Base-by-base conservation (phyloP, 2,888 invertebrate genomes). In the Nasonovia ribisnigri region DNA sequence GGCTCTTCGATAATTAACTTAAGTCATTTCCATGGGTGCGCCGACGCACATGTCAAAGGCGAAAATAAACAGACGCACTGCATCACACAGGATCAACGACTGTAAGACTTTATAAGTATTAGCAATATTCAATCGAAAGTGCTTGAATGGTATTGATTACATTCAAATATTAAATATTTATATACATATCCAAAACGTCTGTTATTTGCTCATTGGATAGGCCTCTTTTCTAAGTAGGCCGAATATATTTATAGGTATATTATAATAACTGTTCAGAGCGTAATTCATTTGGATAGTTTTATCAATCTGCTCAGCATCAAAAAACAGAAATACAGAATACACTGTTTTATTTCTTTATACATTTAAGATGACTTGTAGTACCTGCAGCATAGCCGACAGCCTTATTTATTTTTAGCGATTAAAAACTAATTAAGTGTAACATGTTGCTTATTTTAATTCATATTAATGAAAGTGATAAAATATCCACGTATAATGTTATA, bases 51-150 rank as follows among this genome's bases (percentile, higher is more conserved):
- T 57, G 91, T 92, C 86, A 92, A 92, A 92, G 86, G 36, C 57
- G 91, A 92, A 92, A 92, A 26, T n/a, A 92, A 92, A 57, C 91
- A 92, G 91, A 86, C 91, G 29, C 84, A 51, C 13, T 91, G 10
- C 67, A 20, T 24, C 26, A 54, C 54, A 26, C 84, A 54, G 42
- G 10, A 54, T 20, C 29, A 26, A 57, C 26, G 57, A 89, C 26
- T 67, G n/a, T 42, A 90, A 24, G 77, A 84, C 77, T 54, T 54
- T 84, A 42, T 26, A 20, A 84, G 54, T 8, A 84, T 84, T 29
- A 84, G 42, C 42, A 13, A 84, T 91, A 84, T 84, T 10, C 51
- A 91, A 51, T n/a, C 10, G 11, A 36, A 51, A 60, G 24, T n/a
- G 10, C 46, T 0, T 90, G 46, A 48, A 90, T 90, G 36, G 46